Base-by-base conservation (phyloP, 2,113 vertebrate species). In the Platycercus adscitus region DNA sequence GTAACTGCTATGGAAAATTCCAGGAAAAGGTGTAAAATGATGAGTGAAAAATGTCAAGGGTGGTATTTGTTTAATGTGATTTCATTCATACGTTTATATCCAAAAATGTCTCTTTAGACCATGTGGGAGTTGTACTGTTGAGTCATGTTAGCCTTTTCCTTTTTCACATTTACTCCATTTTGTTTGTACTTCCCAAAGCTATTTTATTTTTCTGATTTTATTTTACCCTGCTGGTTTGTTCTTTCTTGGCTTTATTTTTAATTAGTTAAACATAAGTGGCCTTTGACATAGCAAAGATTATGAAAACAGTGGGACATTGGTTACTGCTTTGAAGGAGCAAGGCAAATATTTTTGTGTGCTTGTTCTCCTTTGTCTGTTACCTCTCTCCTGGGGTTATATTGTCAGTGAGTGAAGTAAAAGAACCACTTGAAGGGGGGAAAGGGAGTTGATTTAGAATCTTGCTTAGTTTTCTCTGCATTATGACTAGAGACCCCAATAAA, bases 221-320 rank as follows among this genome's bases (percentile, higher is more conserved):
- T 91, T 88, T 91, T 94, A 41, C 93, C 76, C 91, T 80, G 70
- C 81, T 94, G 81, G 78, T 95, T 95, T 97, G 87, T 85, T 93
- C 89, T 80, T 92, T 93, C 91, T 93, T 95, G 94, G 87, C 81
- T 94, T 96, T 93, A 91, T 95, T 96, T 97, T 97, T 94, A 95
- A 96, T 96, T 95, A 95, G 91, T 93, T 96, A 96, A 96, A 95
- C 91, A 95, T 90, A 88, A 91, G 58, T 91, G 95, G 88, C 96
- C 96, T 97, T 96, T 97, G 95, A 95, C 93, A 94, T 70, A 55
- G 81, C 63, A 88, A 96, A 89, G 91, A 94, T 93, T 95, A 94
- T 95, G 95, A 95, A 96, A 97, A 89, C 95, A 94, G 93, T 93
- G 66, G 87, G 89, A 89, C 23, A 19, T 16, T 80, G 41, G 91